Evolutionary conservation across 2,113 vertebrate species (phyloP).

Genomic region (Gorsachius goisagi): DNA sequence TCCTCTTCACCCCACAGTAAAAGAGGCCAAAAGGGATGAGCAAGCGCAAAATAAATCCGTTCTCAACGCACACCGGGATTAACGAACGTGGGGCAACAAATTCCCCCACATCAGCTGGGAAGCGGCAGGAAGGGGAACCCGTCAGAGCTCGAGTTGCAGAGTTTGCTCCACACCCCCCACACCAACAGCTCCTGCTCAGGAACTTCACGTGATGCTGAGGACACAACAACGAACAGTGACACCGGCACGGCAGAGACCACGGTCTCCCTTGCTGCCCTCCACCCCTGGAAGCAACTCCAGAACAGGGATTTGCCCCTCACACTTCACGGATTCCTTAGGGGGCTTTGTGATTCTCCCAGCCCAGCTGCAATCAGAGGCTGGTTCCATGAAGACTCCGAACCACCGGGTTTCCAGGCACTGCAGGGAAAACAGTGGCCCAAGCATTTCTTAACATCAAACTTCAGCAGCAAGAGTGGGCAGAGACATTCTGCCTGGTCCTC

Average conservation of each 20-base stretch:
- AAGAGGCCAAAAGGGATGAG: background rate
- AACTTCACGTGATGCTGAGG: background rate
- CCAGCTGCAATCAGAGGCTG: fast-evolving
- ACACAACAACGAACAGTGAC: fast-evolving
- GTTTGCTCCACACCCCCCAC: background rate
- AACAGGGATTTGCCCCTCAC: background rate
- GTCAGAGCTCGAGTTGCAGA: background rate
- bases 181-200: background rate
- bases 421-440: background rate
- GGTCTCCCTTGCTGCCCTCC: background rate
- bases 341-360: background rate
- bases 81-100: fast-evolving
- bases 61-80: background rate
- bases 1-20: background rate
- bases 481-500: fast-evolving
- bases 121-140: background rate
- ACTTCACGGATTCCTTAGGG: background rate
- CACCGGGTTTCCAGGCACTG: fast-evolving
- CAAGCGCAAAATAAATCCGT: background rate
- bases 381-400: fast-evolving
- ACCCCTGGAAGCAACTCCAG: background rate
- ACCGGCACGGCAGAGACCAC: fast-evolving
- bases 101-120: background rate
- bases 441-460: background rate
- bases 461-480: fast-evolving